Evolutionary conservation across 2,113 vertebrate genomes (phyloP).

Genomic region (Lichenostomus cassidix): DNA sequence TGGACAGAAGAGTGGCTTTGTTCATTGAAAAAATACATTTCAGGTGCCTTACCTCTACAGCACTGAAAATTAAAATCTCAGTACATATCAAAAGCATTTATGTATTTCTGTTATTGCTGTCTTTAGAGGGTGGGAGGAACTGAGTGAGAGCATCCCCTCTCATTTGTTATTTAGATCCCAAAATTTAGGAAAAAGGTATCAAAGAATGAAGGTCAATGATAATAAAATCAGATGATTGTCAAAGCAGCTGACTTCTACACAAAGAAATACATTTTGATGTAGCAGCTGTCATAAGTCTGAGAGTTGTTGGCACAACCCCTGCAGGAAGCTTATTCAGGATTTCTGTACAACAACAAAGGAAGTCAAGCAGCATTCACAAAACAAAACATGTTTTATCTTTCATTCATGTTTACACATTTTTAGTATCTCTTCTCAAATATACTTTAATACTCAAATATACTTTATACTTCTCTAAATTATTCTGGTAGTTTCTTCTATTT

Average conservation of each 20-base stretch:
- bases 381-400: neutral
- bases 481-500: neutral
- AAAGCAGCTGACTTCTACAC: neutral
- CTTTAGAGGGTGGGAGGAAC: neutral
- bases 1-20: neutral
- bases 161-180: neutral
- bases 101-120: neutral
- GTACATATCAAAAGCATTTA: neutral
- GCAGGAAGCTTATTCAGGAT: neutral
- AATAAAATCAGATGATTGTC: neutral
- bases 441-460: neutral
- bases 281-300: neutral
- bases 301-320: neutral
- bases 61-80: neutral
- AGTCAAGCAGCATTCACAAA: neutral
- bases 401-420: neutral
- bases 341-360: neutral
- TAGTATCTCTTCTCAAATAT: neutral
- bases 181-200: neutral
- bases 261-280: neutral
- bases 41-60: neutral
- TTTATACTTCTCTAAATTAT: neutral
- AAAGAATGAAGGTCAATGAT: neutral
- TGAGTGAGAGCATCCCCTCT: fast-evolving
- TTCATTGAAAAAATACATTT: neutral